These are phyloP conservation scores for Dilophus febrilis DNA, from an alignment of 2,888 invertebrate genomes.

Conservation along the genomic window DNA sequence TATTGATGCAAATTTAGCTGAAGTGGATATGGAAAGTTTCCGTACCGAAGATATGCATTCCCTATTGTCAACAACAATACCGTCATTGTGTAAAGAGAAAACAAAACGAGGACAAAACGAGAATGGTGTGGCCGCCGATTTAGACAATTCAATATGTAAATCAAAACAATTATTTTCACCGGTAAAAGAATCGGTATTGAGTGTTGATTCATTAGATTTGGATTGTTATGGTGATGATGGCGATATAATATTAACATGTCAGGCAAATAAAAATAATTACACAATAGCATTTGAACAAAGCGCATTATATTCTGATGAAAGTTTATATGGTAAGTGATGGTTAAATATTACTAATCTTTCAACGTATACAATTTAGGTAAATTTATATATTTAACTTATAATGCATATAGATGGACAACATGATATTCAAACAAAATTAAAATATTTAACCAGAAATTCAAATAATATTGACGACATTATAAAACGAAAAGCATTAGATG, in stretches of 20 bases:
- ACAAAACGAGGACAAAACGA: conserved; percentile 36
- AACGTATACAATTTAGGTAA: not conserved
- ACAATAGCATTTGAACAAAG: conserved; percentile 89
- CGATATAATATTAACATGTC: conserved; percentile 78
- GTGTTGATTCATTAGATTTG: conserved; percentile 82
- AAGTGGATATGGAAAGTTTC: conserved; percentile 91
- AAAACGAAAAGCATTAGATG: conserved; percentile 36
- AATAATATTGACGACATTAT: conserved; percentile 29
- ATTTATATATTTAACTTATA: not conserved
- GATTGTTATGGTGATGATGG: conserved; percentile 57
- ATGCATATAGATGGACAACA: conserved; percentile 21
- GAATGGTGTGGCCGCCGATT: conserved; percentile 66
- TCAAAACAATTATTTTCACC: conserved; percentile 83
- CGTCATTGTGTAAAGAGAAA: conserved; percentile 49
- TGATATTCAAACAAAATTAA: conserved; percentile 20
- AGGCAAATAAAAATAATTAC: conserved; percentile 86
- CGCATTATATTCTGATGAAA: conserved; percentile 71
- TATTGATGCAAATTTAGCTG: conserved; percentile 82
- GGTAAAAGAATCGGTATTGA: conserved; percentile 64
- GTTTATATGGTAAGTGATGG: conserved; percentile 41
- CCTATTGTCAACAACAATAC: conserved; percentile 50
- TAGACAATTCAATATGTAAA: conserved; percentile 79
- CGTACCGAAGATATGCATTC: conserved; percentile 81
- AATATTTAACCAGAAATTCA: conserved; percentile 26
- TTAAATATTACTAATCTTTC: not conserved